These are phyloP conservation scores for Neomicropteryx cornuta DNA, from an alignment of 1,140 invertebrate genomes.

Conservation along the genomic window DNA sequence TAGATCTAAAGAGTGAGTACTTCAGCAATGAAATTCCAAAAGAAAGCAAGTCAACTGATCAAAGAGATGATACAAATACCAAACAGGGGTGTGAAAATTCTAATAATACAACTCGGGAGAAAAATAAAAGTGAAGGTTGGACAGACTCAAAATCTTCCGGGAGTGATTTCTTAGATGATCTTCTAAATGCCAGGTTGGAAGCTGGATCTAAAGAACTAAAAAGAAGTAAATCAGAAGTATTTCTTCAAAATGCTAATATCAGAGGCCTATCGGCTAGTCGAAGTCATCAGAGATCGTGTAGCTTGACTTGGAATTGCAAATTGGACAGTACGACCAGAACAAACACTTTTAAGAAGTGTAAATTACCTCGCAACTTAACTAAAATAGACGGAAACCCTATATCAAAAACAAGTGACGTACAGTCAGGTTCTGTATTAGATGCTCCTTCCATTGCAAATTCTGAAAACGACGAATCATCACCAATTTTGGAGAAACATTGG, in stretches of 20 bases:
- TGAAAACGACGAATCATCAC: slow-evolving; percentile 10
- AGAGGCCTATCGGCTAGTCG: slow-evolving; percentile 37
- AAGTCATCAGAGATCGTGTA: slow-evolving; percentile 52
- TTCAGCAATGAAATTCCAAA: slow-evolving; percentile 38
- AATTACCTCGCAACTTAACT: no score
- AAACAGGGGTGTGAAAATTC: slow-evolving; percentile 21
- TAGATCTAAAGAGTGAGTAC: slow-evolving; percentile 48
- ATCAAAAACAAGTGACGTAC: no score
- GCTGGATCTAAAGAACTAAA: slow-evolving; percentile 44
- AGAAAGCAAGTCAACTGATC: slow-evolving; percentile 25
- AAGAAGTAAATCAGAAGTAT: slow-evolving; percentile 49
- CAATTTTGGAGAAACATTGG: slow-evolving; percentile 7
- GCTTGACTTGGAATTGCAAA: slow-evolving; percentile 56
- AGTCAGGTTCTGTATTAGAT: no score
- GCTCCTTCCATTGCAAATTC: no score
- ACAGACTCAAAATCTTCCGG: slow-evolving; percentile 40
- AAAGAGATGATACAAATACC: slow-evolving; percentile 33
- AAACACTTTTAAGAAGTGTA: slow-evolving; percentile 53
- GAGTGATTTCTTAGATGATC: slow-evolving; percentile 50
- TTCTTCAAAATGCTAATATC: slow-evolving; percentile 36
- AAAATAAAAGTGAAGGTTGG: slow-evolving; percentile 25
- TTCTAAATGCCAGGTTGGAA: slow-evolving; percentile 41
- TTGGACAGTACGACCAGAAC: slow-evolving; percentile 45
- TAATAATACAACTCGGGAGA: no score
- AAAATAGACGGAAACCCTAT: no score